Conservation (phyloP, 1,140 invertebrate species). For the Drosophila kurseongensis region DNA sequence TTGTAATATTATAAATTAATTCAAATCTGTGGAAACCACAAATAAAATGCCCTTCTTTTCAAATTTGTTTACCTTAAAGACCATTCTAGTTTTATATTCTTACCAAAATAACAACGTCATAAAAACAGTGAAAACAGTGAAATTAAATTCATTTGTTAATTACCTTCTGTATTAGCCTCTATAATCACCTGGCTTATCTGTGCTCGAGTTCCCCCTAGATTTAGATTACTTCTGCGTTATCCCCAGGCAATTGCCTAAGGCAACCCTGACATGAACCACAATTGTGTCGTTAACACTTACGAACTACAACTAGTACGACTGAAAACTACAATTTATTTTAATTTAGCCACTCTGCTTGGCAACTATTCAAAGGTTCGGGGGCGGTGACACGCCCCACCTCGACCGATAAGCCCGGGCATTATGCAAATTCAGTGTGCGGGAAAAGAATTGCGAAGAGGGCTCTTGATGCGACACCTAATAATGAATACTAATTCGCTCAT, state of each 20-base stretch:
- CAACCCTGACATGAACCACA: conserved; percentile 15
- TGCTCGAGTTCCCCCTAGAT: conserved; percentile 13
- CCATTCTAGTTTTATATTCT: no score
- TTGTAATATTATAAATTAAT: no score
- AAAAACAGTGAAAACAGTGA: conserved; percentile 7
- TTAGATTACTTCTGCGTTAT: conserved; percentile 3
- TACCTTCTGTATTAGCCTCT: conserved; percentile 28
- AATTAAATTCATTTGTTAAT: conserved; percentile 37
- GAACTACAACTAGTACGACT: conserved; percentile 57
- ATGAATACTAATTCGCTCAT: conserved; percentile 82
- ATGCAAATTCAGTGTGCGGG: conserved; percentile 56
- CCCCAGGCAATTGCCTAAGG: conserved; percentile 11
- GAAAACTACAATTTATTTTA: conserved; percentile 70
- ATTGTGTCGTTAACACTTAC: conserved; percentile 65
- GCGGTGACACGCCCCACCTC: conserved; percentile 43
- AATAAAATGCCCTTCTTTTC: no score
- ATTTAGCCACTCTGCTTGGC: conserved; percentile 68
- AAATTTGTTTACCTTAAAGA: no score
- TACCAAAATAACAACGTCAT: neutral
- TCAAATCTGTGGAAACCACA: no score
- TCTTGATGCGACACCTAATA: conserved; percentile 66
- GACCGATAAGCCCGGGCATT: conserved; percentile 46
- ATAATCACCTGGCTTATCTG: conserved; percentile 46
- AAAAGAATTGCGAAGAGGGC: conserved; percentile 10
- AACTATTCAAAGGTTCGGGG: conserved; percentile 20